Conservation (phyloP, 2,113 vertebrate species). For the Neopipo cinnamomea region DNA sequence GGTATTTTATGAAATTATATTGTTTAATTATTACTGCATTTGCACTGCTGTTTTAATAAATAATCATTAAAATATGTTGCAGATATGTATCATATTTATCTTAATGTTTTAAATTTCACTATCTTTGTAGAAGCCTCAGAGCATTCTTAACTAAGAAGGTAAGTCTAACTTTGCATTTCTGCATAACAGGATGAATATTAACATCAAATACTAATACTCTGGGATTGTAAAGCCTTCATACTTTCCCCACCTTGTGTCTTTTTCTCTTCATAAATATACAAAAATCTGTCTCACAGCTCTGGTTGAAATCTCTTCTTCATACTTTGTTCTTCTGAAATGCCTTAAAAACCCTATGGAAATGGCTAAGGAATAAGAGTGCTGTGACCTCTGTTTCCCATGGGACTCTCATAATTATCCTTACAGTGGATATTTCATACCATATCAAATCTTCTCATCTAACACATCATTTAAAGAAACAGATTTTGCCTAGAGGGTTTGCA, state of each 20-base stretch:
- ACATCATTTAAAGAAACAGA: not conserved
- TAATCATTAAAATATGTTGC: not conserved
- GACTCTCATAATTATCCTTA: not conserved
- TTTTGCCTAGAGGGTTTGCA: not conserved
- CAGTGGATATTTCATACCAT: not conserved
- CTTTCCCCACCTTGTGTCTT: not conserved
- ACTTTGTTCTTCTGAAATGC: not conserved
- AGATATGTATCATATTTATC: not conserved
- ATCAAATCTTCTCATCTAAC: not conserved
- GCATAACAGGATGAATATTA: conserved; percentile 27
- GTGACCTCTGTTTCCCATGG: not conserved
- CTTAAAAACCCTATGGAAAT: not conserved
- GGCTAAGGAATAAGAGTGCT: not conserved
- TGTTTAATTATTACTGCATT: not conserved
- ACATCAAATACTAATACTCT: not conserved
- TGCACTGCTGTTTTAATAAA: not conserved
- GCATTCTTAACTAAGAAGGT: not conserved
- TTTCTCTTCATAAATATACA: not conserved
- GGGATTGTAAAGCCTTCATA: not conserved
- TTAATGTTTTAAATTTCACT: not conserved
- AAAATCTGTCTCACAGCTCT: not conserved
- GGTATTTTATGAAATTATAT: not conserved
- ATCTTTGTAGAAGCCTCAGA: not conserved
- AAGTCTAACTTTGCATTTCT: conserved; percentile 12
- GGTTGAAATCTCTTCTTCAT: not conserved